Conservation (phyloP, 2,888 invertebrate species). For the Disparrhopalites patrizii region DNA sequence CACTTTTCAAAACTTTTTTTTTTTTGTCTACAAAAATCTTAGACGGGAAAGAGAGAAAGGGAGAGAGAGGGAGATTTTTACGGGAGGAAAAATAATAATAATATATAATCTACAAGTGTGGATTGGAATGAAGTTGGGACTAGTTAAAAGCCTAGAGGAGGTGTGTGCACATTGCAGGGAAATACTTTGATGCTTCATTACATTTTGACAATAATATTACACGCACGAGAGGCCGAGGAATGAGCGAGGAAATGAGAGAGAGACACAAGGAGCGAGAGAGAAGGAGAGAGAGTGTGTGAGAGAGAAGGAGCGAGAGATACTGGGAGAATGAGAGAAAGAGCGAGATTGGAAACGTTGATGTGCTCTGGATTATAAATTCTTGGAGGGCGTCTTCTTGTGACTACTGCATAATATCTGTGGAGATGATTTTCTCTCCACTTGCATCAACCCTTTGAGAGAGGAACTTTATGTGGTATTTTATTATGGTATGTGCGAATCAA, state of each 20-base stretch:
- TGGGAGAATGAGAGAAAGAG: too few relatives aligned
- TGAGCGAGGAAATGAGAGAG: too few relatives aligned
- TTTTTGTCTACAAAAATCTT: too few relatives aligned
- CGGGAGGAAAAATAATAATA: neutral
- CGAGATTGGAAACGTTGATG: conserved; percentile 1
- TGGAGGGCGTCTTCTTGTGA: too few relatives aligned
- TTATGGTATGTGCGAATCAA: conserved; percentile 7
- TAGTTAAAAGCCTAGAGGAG: conserved; percentile 13
- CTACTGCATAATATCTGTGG: too few relatives aligned
- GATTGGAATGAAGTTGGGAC: conserved; percentile 12
- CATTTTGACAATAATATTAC: conserved; percentile 22
- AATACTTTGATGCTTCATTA: conserved; percentile 15
- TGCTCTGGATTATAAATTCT: neutral
- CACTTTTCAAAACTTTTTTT: too few relatives aligned
- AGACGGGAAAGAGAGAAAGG: neutral
- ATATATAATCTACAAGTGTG: conserved; percentile 8
- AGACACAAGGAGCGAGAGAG: neutral
- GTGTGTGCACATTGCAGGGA: conserved; percentile 7
- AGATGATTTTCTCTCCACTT: too few relatives aligned
- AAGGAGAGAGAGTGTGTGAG: neutral
- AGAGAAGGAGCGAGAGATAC: neutral
- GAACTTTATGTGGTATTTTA: neutral
- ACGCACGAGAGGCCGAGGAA: neutral
- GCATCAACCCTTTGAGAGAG: too few relatives aligned
- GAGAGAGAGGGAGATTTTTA: neutral